Conservation (phyloP, 2,888 invertebrate genomes). For the Melinaea marsaeus region DNA sequence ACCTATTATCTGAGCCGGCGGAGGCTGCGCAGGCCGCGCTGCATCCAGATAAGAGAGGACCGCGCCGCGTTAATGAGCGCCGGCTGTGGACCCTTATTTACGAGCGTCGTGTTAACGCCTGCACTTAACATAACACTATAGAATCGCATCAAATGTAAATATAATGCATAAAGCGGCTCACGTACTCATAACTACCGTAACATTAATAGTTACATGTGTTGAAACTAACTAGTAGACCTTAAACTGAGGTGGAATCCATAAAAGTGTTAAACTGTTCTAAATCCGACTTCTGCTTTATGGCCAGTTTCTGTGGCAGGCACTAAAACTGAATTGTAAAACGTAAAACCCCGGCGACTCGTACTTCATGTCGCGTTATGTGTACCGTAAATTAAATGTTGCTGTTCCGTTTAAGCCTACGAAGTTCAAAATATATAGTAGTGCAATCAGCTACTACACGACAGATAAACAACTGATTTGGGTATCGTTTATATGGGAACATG, state of each 20-base stretch:
- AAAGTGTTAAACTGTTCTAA: not conserved
- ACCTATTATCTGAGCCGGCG: conserved; percentile 18
- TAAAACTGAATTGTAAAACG: not conserved
- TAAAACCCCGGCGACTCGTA: conserved; percentile 55
- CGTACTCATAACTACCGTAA: no score
- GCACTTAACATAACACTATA: not conserved
- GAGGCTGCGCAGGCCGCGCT: conserved; percentile 26
- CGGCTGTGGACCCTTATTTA: conserved; percentile 62
- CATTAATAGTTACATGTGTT: no score
- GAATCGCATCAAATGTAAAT: no score
- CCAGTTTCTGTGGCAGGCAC: not conserved
- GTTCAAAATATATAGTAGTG: conserved; percentile 61
- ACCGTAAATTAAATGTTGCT: conserved; percentile 75
- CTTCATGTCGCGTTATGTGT: conserved; percentile 70
- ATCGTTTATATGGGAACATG: not conserved
- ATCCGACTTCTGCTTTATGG: not conserved
- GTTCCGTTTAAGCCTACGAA: conserved; percentile 71
- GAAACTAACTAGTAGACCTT: no score
- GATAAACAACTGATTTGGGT: conserved; percentile 31
- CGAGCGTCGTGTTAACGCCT: conserved; percentile 37
- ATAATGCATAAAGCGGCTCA: no score
- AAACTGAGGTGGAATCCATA: no score
- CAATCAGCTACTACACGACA: conserved; percentile 61
- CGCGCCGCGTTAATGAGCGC: conserved; percentile 64
- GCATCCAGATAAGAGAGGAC: conserved; percentile 57